Base-by-base conservation (phyloP, 2,797 vertebrate genomes). In the Cuculus canorus region DNA sequence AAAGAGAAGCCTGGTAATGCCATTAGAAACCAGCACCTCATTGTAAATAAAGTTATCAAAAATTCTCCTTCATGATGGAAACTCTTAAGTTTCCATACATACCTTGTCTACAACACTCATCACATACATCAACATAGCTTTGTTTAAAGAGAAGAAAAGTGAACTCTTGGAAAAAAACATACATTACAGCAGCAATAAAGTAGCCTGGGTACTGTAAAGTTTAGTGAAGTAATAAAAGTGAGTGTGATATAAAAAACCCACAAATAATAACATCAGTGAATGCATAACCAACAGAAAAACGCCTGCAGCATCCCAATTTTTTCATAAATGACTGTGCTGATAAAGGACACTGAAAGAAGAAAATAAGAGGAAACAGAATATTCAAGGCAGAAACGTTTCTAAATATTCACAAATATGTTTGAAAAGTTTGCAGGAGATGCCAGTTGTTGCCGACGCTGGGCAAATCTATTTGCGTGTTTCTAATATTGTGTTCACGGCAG, bases 391-490 rank as follows among this genome's bases (percentile, higher is more conserved):
- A 91, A 95, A 39, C 19, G 32, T 82, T 83, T 91, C 66, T 79
- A 83, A 83, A 90, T 54, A 73, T 57, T 85, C 56, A 72, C 17
- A 48, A 56, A 71, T 50, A 21, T 4, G 9, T 69, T 35, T 60
- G n/a, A 91, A 84, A 88, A 66, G 7, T 50, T 93, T 94, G 41
- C 78, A 82, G 71, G 85, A 92, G 25, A 72, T 50, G 75, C 24
- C 63, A 75, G 48, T 27, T 59, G 45, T 43, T 56, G 43, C 8
- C 75, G 48, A 79, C 83, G 63, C 23, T 28, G 47, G 32, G 41
- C 19, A 82, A 86, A 82, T 22, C 32, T 56, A 32, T 88, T 35
- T 88, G 28, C 47, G 25, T n/a, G 27, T 92, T 89, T 66, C 53
- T 66, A 75, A 88, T 9, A 18, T n/a, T 8, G 0, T 60, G 45